These are phyloP conservation scores for Tonatia bakeri DNA, from an alignment of 2,113 vertebrate species.

Conservation along the genomic window DNA sequence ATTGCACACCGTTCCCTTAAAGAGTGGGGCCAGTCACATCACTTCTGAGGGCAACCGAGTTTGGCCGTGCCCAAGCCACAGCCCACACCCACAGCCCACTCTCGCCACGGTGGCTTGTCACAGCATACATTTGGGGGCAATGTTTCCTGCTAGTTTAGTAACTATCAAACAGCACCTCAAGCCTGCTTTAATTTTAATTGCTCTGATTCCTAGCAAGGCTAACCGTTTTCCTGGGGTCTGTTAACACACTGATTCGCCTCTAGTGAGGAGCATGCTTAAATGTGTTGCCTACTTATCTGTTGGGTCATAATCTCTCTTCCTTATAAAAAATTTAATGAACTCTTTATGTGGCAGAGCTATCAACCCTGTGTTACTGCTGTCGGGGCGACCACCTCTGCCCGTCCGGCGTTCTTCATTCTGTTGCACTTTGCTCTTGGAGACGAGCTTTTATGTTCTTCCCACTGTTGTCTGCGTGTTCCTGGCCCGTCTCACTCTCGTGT, in stretches of 20 bases:
- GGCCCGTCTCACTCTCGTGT: not conserved
- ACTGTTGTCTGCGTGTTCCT: not conserved
- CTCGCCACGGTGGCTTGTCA: not conserved
- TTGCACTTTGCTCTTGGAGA: fast-evolving
- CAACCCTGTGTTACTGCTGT: not conserved
- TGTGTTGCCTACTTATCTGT: not conserved
- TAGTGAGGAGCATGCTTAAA: not conserved
- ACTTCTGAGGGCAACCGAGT: not conserved
- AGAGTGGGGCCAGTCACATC: not conserved
- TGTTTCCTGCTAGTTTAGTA: not conserved
- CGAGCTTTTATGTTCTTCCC: not conserved
- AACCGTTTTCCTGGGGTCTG: not conserved
- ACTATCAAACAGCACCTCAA: not conserved
- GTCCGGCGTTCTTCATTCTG: not conserved
- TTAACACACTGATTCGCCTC: not conserved
- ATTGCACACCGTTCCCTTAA: not conserved
- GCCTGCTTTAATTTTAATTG: not conserved
- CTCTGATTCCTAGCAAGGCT: not conserved
- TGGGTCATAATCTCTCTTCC: not conserved
- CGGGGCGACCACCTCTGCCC: not conserved
- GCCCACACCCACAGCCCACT: too few relatives aligned
- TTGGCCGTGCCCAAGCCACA: fast-evolving
- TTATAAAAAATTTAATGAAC: not conserved
- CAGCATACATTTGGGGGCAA: not conserved
- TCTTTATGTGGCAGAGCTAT: not conserved